A percentile compares a stretch with the other conserved stretches of the same genome.
Evolutionary conservation across 2,113 vertebrate genomes (phyloP).

Genomic region (Rhinogobius similis): DNA sequence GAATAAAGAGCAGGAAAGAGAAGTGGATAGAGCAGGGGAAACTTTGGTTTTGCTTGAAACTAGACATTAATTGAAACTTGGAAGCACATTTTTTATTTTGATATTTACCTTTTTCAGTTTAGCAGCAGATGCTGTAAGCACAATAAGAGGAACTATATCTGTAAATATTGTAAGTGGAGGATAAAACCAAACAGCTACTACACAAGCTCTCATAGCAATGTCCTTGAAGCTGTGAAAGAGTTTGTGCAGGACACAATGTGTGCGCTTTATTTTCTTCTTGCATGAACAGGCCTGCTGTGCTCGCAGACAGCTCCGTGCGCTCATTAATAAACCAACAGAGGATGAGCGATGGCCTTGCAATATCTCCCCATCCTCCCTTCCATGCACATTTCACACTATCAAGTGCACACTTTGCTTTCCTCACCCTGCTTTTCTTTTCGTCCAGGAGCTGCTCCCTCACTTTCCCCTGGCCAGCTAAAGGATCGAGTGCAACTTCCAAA

Average conservation of each 20-base stretch:
- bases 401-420: constrained; percentile 32
- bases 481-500: constrained; percentile 61
- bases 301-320: constrained; percentile 68
- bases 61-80: constrained; percentile 40
- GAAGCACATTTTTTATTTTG: constrained; percentile 24
- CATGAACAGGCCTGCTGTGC: constrained; percentile 64
- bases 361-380: constrained; percentile 65
- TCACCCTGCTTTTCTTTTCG: constrained; percentile 5
- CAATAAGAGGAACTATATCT: no score
- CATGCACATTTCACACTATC: constrained; percentile 29
- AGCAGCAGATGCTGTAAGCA: constrained; percentile 52
- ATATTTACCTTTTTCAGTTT: constrained; percentile 48
- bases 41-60: constrained; percentile 50
- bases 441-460: constrained; percentile 83
- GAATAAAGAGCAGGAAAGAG: constrained; percentile 52
- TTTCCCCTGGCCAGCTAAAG: constrained; percentile 68
- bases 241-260: constrained; percentile 24
- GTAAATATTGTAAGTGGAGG: constrained; percentile 29
- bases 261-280: constrained; percentile 29
- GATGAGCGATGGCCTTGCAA: constrained; percentile 74
- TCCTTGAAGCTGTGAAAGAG: constrained; percentile 56
- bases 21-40: constrained; percentile 52
- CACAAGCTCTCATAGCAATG: constrained; percentile 39
- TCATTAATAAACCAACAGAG: constrained; percentile 77
- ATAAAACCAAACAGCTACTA: constrained; percentile 32